Percentiles rank a stretch among this genome's conserved stretches.
These are phyloP conservation scores for Pangasius mekongensis DNA, from an alignment of 2,797 vertebrate species.

Conservation along the genomic window DNA sequence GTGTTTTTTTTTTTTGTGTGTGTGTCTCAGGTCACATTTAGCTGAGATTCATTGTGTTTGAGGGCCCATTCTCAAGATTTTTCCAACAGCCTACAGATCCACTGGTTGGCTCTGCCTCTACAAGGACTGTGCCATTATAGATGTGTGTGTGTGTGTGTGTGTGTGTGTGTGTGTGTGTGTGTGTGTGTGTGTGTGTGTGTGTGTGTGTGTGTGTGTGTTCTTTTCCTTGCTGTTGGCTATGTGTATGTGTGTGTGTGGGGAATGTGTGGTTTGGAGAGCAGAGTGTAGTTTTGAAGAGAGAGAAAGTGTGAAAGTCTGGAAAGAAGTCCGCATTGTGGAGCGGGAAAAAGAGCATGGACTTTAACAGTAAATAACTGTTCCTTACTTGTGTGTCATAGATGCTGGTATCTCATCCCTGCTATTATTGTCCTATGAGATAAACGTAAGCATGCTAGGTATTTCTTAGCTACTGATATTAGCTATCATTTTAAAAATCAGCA, in stretches of 20 bases:
- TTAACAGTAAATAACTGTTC: background rate
- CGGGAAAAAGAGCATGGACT: background rate
- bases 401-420: too few relatives aligned
- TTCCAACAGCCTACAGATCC: background rate
- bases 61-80: constrained; percentile 7
- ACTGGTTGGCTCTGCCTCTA: background rate
- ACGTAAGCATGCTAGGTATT: background rate
- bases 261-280: constrained; percentile 25
- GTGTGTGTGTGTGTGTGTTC: constrained; percentile 48
- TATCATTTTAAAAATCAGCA: background rate
- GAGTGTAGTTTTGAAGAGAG: constrained; percentile 1
- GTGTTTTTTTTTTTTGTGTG: background rate
- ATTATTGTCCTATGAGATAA: background rate
- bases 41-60: constrained; percentile 5
- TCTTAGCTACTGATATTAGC: background rate
- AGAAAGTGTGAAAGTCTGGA: background rate
- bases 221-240: background rate
- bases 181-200: constrained; percentile 49
- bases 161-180: constrained; percentile 29
- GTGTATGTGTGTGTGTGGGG: constrained; percentile 16
- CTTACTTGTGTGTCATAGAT: background rate
- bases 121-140: background rate
- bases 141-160: constrained; percentile 53
- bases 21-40: background rate
- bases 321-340: background rate